These are phyloP conservation scores for Erpobdella octoculata DNA, from an alignment of 2,888 invertebrate genomes.

Conservation along the genomic window DNA sequence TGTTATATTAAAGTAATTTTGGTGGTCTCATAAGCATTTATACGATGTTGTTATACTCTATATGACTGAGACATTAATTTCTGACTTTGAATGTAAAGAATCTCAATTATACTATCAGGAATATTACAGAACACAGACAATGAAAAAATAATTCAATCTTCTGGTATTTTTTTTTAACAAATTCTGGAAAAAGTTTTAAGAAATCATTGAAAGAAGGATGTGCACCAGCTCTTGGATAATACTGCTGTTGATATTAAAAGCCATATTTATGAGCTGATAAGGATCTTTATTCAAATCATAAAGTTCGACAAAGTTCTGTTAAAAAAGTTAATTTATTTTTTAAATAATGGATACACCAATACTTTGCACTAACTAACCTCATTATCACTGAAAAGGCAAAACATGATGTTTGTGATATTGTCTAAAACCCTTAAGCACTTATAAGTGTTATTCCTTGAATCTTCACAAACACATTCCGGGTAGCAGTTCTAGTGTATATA, in stretches of 20 bases:
- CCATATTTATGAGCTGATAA: constrained; percentile 64
- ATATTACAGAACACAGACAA: too few species aligned
- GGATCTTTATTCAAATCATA: constrained; percentile 67
- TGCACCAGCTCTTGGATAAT: too few species aligned
- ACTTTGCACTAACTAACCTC: constrained; percentile 32
- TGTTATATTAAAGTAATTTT: too few species aligned
- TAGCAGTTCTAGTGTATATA: constrained; percentile 60
- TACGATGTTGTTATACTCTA: too few species aligned
- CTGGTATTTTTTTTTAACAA: too few species aligned
- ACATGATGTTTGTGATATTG: constrained; percentile 58
- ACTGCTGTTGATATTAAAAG: constrained; percentile 7
- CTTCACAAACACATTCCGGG: constrained; percentile 71
- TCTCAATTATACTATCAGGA: too few species aligned
- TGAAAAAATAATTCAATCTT: too few species aligned
- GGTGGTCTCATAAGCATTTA: too few species aligned
- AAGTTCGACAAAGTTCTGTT: constrained; percentile 63
- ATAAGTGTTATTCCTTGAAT: constrained; percentile 74
- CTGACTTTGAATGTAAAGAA: too few species aligned
- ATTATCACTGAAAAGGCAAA: constrained; percentile 53
- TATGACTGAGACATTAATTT: too few species aligned
- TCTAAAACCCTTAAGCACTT: constrained; percentile 65
- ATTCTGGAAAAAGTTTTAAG: too few species aligned
- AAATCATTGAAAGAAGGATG: too few species aligned
- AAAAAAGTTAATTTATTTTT: not conserved
- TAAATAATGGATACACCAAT: not conserved